phyloP scores from a whole-genome alignment of 2,113 vertebrate genomes.

The Thalassoma bifasciatum region DNA sequence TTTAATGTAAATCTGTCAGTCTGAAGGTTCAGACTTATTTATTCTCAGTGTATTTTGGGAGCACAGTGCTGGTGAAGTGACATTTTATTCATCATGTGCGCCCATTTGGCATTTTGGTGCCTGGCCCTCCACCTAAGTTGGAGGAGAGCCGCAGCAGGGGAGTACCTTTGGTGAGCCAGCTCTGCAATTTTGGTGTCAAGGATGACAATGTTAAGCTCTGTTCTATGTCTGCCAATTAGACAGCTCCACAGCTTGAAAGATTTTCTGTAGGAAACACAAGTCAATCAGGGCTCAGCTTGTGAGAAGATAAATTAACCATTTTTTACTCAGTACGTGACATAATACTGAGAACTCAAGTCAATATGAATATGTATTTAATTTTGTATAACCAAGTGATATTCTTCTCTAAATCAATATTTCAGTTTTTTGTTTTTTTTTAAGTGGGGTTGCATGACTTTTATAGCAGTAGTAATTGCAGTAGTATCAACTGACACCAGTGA shows the following conservation, averaged over 20 bases:
- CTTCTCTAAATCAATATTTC: background rate
- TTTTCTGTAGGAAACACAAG: slow-evolving; percentile 23
- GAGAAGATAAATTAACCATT: background rate
- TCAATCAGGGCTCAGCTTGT: background rate
- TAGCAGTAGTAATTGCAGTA: too few relatives aligned
- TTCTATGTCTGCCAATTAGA: slow-evolving; percentile 37
- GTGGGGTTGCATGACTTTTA: too few relatives aligned
- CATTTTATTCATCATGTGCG: slow-evolving; percentile 47
- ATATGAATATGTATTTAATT: background rate
- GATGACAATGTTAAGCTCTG: slow-evolving; percentile 24
- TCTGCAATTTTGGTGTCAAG: slow-evolving; percentile 33
- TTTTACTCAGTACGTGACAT: background rate
- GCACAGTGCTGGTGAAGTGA: slow-evolving; percentile 28
- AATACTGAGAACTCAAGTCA: background rate
- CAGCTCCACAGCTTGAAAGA: background rate
- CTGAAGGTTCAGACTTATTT: slow-evolving; percentile 23
- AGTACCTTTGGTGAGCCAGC: slow-evolving; percentile 20
- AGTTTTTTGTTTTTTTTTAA: background rate
- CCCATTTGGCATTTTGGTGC: slow-evolving; percentile 53
- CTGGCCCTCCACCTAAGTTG: slow-evolving; percentile 20
- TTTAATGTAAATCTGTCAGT: slow-evolving; percentile 35
- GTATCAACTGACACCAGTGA: too few relatives aligned
- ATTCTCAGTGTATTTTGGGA: slow-evolving; percentile 18
- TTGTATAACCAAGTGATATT: background rate
- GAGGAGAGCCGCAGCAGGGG: slow-evolving; percentile 18